phyloP scores from a whole-genome alignment of 2,888 invertebrate genomes.

The Cosmia pyralina region DNA sequence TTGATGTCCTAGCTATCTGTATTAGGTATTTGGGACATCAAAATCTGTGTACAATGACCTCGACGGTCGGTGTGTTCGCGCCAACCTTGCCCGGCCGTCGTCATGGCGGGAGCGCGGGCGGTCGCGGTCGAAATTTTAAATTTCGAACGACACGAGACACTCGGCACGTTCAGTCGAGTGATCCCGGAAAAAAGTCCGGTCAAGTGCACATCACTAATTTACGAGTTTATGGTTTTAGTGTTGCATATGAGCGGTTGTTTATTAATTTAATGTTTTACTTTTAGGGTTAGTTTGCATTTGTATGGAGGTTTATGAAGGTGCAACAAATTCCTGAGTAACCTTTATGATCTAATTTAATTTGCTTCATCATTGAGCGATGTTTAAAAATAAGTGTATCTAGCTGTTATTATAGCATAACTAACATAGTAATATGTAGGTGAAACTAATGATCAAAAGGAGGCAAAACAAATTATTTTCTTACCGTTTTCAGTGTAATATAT shows the following conservation, averaged over 20 bases:
- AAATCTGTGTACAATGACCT: conserved; percentile 87
- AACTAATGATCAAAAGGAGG: background rate
- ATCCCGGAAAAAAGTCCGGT: conserved; percentile 66
- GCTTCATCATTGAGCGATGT: background rate
- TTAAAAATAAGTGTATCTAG: conserved; percentile 9
- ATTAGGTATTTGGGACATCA: conserved; percentile 87
- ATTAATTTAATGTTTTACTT: conserved; percentile 49
- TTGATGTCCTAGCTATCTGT: conserved; percentile 70
- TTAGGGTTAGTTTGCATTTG: conserved; percentile 41
- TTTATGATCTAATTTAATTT: conserved; percentile 23
- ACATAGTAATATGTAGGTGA: background rate
- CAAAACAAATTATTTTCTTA: background rate
- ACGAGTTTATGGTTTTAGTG: conserved; percentile 60
- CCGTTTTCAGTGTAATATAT: background rate
- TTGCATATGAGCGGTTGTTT: conserved; percentile 42
- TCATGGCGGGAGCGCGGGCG: conserved; percentile 69
- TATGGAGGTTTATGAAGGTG: conserved; percentile 42
- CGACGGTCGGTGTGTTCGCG: conserved; percentile 78
- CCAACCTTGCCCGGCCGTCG: conserved; percentile 79
- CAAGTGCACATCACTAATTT: conserved; percentile 65
- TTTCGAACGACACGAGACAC: conserved; percentile 64
- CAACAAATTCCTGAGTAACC: conserved; percentile 19
- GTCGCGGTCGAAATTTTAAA: conserved; percentile 72
- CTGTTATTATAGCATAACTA: background rate
- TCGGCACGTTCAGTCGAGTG: conserved; percentile 58